Base-by-base conservation (phyloP, 2,888 invertebrate species). In the Synanthedon myopaeformis region DNA sequence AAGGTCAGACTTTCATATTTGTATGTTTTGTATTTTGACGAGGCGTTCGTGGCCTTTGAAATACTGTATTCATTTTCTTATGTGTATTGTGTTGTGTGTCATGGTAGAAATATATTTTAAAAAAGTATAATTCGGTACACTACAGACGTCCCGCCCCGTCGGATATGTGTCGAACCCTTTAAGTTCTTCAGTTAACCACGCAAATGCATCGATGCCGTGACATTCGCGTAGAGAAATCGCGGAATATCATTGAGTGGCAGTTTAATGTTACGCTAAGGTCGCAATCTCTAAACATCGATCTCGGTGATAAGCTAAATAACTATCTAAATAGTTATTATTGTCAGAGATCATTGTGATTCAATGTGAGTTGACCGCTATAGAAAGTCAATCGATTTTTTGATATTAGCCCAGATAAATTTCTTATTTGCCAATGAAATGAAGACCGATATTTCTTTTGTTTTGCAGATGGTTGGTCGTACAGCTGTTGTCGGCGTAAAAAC, bases 381-480 rank as follows among this genome's bases (percentile, higher is more conserved):
- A 83, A 86, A 86, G 84, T 78, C 76, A 83, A 82, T 84, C 82
- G 81, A 75, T 63, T 69, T n/a, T 69, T 62, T 58, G 56, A 72
- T 66, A 67, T 70, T 60, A 61, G 63, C 58, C 57, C 54, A 56
- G 60, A 52, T 54, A 59, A 56, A 19, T 49, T 49, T 49, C 49
- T 17, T 49, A 49, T 49, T 49, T 53, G 41, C 17, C 49, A 19
- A 45, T 49, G 17, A 49, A 23, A 5, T 23, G 49, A 17, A 49
- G 49, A 49, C 13, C 19, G 3, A 49, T 17, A 17, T 19, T 49
- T 49, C 12, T 14, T 49, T 17, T 19, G 17, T 6, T 17, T 49
- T 19, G 12, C 49, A 17, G 23, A 6, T 49, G 13, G 19, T 12
- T 10, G 13, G 19, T 23, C 1, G 35, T 10, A 35, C 35, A 35